These are phyloP conservation scores for Macrotrachela quadricornifera DNA, from an alignment of 1,140 invertebrate species.

Conservation along the genomic window DNA sequence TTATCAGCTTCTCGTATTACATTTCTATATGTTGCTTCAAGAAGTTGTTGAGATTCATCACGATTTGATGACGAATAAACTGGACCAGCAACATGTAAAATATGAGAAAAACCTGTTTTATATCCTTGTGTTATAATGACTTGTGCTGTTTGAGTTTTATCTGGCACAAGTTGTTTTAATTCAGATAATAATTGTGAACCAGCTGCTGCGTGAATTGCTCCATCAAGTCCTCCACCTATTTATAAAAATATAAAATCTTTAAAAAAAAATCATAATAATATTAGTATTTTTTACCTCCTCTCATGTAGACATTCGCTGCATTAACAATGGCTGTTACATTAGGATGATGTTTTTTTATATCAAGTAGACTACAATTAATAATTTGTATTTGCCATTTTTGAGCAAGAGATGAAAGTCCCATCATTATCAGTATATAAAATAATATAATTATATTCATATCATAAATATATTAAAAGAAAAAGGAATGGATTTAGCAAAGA, in stretches of 20 bases:
- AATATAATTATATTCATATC: no score
- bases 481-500: no score
- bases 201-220: slow-evolving; percentile 53
- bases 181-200: slow-evolving; percentile 31
- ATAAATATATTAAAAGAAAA: no score
- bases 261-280: no score
- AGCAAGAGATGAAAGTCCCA: no score
- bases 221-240: slow-evolving; percentile 53
- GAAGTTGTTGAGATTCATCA: background rate
- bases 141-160: slow-evolving; percentile 61
- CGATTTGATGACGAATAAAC: slow-evolving; percentile 20
- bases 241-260: no score
- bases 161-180: slow-evolving; percentile 47
- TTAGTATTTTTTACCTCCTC: slow-evolving; percentile 36
- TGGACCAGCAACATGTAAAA: slow-evolving; percentile 71
- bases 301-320: slow-evolving; percentile 56
- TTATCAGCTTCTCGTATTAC: background rate
- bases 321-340: slow-evolving; percentile 64
- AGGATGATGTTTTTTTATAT: no score
- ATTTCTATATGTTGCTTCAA: background rate
- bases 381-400: no score
- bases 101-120: slow-evolving; percentile 59
- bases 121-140: slow-evolving; percentile 51
- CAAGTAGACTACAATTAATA: no score
- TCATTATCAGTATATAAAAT: no score